Conservation (phyloP, 92 coral and sea anemone species). For the Epizoanthus fatuus region DNA sequence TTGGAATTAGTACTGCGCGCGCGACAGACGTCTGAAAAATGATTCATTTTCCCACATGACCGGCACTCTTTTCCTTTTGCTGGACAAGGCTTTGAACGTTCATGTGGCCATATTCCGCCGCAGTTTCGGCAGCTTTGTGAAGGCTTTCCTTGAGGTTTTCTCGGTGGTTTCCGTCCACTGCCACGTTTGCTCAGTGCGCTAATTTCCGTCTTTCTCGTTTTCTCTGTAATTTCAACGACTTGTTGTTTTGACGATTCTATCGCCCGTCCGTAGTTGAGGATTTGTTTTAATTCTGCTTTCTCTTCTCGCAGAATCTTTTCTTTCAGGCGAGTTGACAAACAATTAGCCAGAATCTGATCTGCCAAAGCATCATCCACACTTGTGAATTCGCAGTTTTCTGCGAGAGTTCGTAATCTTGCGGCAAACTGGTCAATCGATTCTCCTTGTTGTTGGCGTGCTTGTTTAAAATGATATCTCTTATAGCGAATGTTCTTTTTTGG, state of each 20-base stretch:
- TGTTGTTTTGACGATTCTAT: conserved; percentile 31
- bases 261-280: conserved; percentile 9
- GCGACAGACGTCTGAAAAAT: too few relatives aligned
- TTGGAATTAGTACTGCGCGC: too few relatives aligned
- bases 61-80: too few relatives aligned
- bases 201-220: neutral
- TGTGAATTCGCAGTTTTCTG: conserved; percentile 35
- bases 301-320: conserved; percentile 42
- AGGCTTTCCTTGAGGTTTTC: neutral
- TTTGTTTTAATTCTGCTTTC: conserved; percentile 37
- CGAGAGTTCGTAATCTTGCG: conserved; percentile 25
- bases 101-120: neutral
- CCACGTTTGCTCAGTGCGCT: neutral
- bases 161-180: neutral
- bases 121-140: conserved; percentile 21
- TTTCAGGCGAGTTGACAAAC: conserved; percentile 28
- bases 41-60: too few relatives aligned
- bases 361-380: conserved; percentile 34
- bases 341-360: conserved; percentile 34
- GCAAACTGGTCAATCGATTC: conserved; percentile 48
- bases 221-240: conserved; percentile 23
- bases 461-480: conserved; percentile 49
- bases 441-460: conserved; percentile 52
- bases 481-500: conserved; percentile 44
- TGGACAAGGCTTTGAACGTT: too few relatives aligned